These are phyloP conservation scores for Cygnus olor DNA, from an alignment of 2,797 vertebrate genomes.

Conservation along the genomic window DNA sequence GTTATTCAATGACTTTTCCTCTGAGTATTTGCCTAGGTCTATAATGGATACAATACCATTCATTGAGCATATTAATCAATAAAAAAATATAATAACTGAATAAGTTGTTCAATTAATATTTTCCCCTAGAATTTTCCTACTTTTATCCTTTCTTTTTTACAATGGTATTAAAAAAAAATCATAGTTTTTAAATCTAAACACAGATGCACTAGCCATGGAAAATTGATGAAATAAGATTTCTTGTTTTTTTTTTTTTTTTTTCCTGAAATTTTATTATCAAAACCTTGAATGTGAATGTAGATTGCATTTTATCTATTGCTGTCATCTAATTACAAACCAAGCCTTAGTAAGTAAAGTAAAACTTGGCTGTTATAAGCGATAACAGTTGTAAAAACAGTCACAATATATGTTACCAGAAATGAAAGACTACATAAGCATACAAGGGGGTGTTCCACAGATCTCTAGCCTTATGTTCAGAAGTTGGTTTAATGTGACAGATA, in stretches of 20 bases:
- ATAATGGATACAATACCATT: neutral
- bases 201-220: neutral
- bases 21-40: neutral
- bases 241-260: neutral
- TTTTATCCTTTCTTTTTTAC: neutral
- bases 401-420: neutral
- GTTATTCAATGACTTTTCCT: constrained; percentile 24
- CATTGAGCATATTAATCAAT: neutral
- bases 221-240: neutral
- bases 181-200: neutral
- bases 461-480: neutral
- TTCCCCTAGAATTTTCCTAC: neutral
- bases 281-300: neutral
- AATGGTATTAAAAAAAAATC: neutral
- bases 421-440: neutral
- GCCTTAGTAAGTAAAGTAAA: neutral
- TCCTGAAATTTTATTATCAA: neutral
- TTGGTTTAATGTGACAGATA: neutral
- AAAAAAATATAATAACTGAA: neutral
- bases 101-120: neutral
- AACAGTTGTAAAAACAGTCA: neutral
- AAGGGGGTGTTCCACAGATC: neutral
- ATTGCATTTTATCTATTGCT: neutral
- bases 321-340: neutral
- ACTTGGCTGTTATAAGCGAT: neutral